Evolutionary conservation across 2,113 vertebrate species (phyloP).

Genomic region (Percina caprodes): DNA sequence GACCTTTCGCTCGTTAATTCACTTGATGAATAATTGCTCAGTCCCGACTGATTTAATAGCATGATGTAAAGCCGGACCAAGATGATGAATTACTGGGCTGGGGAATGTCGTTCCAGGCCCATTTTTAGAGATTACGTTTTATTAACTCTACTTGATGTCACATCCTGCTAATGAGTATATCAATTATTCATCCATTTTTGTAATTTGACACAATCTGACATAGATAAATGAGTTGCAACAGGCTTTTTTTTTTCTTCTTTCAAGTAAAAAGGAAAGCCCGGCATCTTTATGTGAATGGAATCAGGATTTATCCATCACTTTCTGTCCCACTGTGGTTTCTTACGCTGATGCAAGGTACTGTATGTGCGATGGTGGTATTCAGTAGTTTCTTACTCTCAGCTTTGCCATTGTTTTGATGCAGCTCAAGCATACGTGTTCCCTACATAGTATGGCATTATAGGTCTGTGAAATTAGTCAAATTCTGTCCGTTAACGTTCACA

Average conservation of each 20-base stretch:
- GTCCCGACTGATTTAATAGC: slow-evolving; percentile 29
- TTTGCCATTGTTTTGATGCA: not conserved
- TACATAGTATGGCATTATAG: no score
- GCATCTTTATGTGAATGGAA: slow-evolving; percentile 1
- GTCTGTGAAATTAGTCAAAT: no score
- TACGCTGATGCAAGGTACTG: not conserved
- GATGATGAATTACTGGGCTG: slow-evolving; percentile 67
- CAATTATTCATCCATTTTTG: slow-evolving; percentile 78
- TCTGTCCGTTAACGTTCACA: no score
- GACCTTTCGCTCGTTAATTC: slow-evolving; percentile 17
- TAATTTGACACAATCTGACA: slow-evolving; percentile 60
- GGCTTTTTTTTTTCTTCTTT: not conserved
- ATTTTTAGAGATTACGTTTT: slow-evolving; percentile 79
- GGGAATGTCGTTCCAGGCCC: slow-evolving; percentile 68
- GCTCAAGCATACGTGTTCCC: not conserved
- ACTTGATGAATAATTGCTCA: slow-evolving; percentile 48
- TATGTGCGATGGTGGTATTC: not conserved
- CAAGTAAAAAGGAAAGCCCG: slow-evolving; percentile 45
- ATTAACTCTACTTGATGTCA: slow-evolving; percentile 77
- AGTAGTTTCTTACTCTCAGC: not conserved
- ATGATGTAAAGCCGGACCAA: slow-evolving; percentile 44
- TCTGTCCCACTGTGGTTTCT: not conserved
- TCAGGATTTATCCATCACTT: slow-evolving; percentile 1
- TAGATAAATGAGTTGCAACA: slow-evolving; percentile 47
- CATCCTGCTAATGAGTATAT: slow-evolving; percentile 79